These are phyloP conservation scores for Dasypogon diadema DNA, from an alignment of 2,888 invertebrate species.

Conservation along the genomic window DNA sequence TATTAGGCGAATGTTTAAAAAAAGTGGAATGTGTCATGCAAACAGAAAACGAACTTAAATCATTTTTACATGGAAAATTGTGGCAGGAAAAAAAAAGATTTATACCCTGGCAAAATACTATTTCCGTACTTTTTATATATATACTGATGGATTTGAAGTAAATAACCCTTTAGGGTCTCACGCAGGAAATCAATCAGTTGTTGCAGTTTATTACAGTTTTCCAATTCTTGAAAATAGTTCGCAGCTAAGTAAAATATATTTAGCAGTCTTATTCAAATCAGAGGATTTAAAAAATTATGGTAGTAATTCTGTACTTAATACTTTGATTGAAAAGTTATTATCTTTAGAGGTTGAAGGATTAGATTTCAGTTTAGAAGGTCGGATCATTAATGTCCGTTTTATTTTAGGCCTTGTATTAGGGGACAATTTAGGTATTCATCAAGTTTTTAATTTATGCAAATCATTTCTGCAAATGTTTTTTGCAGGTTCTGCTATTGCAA, in stretches of 20 bases:
- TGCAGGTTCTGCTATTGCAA: too few species aligned
- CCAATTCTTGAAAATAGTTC: neutral
- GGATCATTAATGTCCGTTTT: neutral
- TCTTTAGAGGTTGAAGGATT: neutral
- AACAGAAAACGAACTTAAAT: neutral
- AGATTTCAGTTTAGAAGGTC: neutral
- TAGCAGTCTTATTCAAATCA: neutral
- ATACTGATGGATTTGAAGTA: neutral
- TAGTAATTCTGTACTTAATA: too few species aligned
- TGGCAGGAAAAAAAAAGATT: constrained; percentile 49
- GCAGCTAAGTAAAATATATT: neutral
- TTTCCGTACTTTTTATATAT: neutral
- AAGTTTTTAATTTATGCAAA: too few species aligned
- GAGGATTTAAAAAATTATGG: neutral
- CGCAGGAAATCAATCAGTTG: neutral
- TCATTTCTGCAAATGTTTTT: constrained; percentile 38
- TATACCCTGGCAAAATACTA: constrained; percentile 40
- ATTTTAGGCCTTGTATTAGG: neutral
- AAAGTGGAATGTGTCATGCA: neutral
- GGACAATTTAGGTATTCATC: neutral
- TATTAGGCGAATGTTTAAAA: constrained; percentile 11
- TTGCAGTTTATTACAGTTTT: neutral
- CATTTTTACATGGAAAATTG: constrained; percentile 45
- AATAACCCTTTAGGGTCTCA: neutral
- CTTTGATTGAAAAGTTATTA: neutral